Conservation (phyloP, 2,797 vertebrate species). For the Alca torda region DNA sequence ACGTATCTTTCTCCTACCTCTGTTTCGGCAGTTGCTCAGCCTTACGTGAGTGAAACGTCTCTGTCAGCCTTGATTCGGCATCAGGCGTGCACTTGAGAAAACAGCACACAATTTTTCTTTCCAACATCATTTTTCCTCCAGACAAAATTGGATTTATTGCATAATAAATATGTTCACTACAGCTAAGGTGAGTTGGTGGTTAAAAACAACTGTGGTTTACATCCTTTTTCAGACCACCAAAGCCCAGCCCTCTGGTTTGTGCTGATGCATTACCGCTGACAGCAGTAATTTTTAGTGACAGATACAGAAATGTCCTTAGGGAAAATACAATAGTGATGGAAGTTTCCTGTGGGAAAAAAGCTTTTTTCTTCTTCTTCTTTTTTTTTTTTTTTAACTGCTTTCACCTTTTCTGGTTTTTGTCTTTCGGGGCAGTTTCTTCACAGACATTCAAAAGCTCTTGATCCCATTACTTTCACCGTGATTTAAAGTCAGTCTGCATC, state of each 20-base stretch:
- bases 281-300: slow-evolving; percentile 73
- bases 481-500: neutral
- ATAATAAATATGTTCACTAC: neutral
- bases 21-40: neutral
- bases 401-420: neutral
- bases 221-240: slow-evolving; percentile 44
- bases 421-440: neutral
- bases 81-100: neutral
- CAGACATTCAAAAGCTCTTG: neutral
- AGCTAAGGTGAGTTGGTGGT: slow-evolving; percentile 3
- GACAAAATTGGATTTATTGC: slow-evolving; percentile 13
- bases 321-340: slow-evolving; percentile 61
- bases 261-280: slow-evolving; percentile 42
- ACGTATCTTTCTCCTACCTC: neutral
- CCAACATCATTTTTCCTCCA: neutral
- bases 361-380: neutral
- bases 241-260: slow-evolving; percentile 27
- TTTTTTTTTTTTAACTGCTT: neutral
- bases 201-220: neutral
- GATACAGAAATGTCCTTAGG: slow-evolving; percentile 69
- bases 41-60: neutral
- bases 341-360: slow-evolving; percentile 71
- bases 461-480: neutral
- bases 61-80: neutral
- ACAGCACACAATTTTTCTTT: neutral